Evolutionary conservation across 53 echinoderm and acorn worm species (phyloP).

Genomic region (Arbacia lixula): DNA sequence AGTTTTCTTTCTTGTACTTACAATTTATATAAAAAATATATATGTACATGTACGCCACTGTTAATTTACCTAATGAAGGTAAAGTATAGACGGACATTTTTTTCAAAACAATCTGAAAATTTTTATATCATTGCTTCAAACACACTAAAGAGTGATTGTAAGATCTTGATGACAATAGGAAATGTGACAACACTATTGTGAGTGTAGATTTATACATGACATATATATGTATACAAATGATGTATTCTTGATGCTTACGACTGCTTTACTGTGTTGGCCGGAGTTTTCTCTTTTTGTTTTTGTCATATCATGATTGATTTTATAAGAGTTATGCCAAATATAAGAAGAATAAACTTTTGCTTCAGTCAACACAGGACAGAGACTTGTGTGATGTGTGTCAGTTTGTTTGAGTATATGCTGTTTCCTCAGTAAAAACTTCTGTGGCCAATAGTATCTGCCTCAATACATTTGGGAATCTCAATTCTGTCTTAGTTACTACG

Average conservation of each 20-base stretch:
- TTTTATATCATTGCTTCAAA: slow-evolving; percentile 47
- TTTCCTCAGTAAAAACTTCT: no score
- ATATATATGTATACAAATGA: neutral
- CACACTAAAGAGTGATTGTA: slow-evolving; percentile 32
- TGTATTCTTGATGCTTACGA: slow-evolving; percentile 26
- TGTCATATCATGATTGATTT: slow-evolving; percentile 45
- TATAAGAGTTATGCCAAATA: slow-evolving; percentile 40
- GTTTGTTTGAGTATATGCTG: no score
- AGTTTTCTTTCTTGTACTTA: slow-evolving; percentile 43
- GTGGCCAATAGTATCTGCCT: no score
- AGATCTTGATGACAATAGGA: neutral
- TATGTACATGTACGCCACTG: slow-evolving; percentile 50
- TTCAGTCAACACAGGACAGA: slow-evolving; percentile 39
- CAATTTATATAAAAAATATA: slow-evolving; percentile 46
- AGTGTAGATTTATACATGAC: slow-evolving; percentile 29
- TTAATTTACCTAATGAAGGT: neutral
- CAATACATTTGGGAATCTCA: no score
- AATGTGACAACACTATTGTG: slow-evolving; percentile 11
- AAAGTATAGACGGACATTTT: neutral
- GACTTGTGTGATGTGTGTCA: slow-evolving; percentile 27
- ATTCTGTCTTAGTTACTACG: no score
- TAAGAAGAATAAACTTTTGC: slow-evolving; percentile 36
- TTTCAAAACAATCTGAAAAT: slow-evolving; percentile 27
- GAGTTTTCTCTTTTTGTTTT: neutral
- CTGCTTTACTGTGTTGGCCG: slow-evolving; percentile 16